phyloP scores from a whole-genome alignment of 2,888 invertebrate genomes.

The Drosophila fungiperda region DNA sequence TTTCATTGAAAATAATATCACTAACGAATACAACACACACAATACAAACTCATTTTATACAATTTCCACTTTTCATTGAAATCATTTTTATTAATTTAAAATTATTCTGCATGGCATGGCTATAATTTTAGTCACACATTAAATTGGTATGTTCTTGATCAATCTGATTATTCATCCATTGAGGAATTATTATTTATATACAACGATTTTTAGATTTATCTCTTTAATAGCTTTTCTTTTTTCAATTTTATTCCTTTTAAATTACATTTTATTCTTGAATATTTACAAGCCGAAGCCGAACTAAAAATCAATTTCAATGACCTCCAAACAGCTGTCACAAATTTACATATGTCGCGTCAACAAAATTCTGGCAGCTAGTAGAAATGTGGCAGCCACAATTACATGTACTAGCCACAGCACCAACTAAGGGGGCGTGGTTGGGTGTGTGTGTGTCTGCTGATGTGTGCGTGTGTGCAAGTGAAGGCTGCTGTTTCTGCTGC shows the following conservation, averaged over 20 bases:
- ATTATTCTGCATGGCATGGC: not conserved
- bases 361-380: slow-evolving; percentile 34
- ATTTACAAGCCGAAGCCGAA: not conserved
- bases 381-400: slow-evolving; percentile 47
- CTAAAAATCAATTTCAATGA: slow-evolving; percentile 67
- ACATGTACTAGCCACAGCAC: slow-evolving; percentile 35
- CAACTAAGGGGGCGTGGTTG: slow-evolving; percentile 57
- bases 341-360: slow-evolving; percentile 70
- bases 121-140: not conserved
- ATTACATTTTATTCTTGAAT: slow-evolving; percentile 5
- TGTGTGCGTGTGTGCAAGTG: slow-evolving; percentile 32
- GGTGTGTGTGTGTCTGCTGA: slow-evolving; percentile 18
- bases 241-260: slow-evolving; percentile 3
- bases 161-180: not conserved
- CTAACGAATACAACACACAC: not conserved
- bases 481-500: slow-evolving; percentile 44
- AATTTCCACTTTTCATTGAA: not conserved
- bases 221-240: not conserved
- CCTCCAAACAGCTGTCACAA: slow-evolving; percentile 65
- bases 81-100: not conserved
- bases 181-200: not conserved
- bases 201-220: not conserved
- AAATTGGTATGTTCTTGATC: not conserved
- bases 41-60: not conserved
- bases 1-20: not conserved